Conservation (phyloP, 2,888 invertebrate species). For the Xylota segnis region DNA sequence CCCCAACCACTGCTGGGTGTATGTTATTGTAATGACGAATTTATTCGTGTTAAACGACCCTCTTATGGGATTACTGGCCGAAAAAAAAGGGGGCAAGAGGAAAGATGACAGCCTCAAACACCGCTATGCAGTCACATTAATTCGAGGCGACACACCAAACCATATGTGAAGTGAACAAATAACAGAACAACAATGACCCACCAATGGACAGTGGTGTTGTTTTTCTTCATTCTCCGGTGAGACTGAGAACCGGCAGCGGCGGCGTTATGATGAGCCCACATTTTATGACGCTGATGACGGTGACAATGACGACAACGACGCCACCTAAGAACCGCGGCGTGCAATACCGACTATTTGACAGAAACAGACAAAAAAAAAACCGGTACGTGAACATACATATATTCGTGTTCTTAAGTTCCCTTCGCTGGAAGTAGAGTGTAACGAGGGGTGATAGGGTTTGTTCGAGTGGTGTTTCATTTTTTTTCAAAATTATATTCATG, state of each 20-base stretch:
- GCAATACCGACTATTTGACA: slow-evolving; percentile 4
- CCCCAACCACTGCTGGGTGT: neutral
- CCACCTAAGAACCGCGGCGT: slow-evolving; percentile 14
- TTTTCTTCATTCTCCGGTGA: neutral
- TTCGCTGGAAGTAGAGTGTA: slow-evolving; percentile 24
- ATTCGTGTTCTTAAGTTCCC: slow-evolving; percentile 14
- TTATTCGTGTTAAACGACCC: slow-evolving; percentile 60
- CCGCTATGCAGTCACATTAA: slow-evolving; percentile 48
- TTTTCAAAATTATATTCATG: slow-evolving; percentile 42
- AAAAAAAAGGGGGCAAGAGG: slow-evolving; percentile 23
- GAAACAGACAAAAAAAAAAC: neutral
- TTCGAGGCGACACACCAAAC: slow-evolving; percentile 60
- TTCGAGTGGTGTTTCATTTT: slow-evolving; percentile 18
- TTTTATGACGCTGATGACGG: slow-evolving; percentile 43
- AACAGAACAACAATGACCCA: slow-evolving; percentile 59
- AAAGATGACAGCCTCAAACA: slow-evolving; percentile 31
- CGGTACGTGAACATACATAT: slow-evolving; percentile 1
- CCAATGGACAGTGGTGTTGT: slow-evolving; percentile 5
- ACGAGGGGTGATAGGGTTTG: slow-evolving; percentile 9
- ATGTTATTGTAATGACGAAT: slow-evolving; percentile 46
- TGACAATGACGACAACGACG: slow-evolving; percentile 33
- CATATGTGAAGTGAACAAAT: slow-evolving; percentile 57
- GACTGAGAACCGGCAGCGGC: slow-evolving; percentile 19
- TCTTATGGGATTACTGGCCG: slow-evolving; percentile 51
- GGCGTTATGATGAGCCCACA: slow-evolving; percentile 49